Base-by-base conservation (phyloP, 1,140 invertebrate genomes). In the Ceratosolen fusciceps region DNA sequence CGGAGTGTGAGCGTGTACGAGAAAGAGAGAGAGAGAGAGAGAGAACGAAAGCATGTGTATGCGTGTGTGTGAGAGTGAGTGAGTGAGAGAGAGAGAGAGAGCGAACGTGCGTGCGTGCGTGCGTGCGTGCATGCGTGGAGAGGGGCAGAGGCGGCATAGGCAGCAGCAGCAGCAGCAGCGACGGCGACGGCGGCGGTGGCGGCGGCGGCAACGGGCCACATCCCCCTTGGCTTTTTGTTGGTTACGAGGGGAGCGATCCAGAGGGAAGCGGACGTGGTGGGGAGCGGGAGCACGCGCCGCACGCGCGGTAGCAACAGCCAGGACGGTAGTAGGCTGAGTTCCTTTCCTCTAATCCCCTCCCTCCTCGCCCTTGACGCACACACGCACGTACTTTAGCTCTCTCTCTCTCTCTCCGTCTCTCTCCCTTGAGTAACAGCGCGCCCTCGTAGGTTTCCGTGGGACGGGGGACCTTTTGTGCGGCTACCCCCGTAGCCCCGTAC, bases 281-380 rank as follows among this genome's bases (percentile, higher is more conserved):
- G 88, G 86, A 87, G 85, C 85, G 83, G 82, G 86, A 90, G 89
- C 89, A 90, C 89, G 89, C 89, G 89, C 88, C 89, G 86, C 77
- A 73, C 83, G 82, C 82, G 81, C 81, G 82, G 81, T 81, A 80
- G 83, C 82, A 83, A 83, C 62, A 58, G 76, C 83, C 73, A 72
- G 84, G 86, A 85, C 85, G 86, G 85, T 84, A 84, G n/a, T 84
- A 82, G 10, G 65, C 85, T 81, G 39, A 5, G 2, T 12, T 8
- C n/a, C n/a, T 24, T 8, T 12, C n/a, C 54, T 56, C 24, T 24
- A n/a, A n/a, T 3, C 85, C 82, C 80, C 82, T 79, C 79, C 73
- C 77, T 71, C 54, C 4, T 43, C 65, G 79, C 77, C 83, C 81
- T 76, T 80, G 77, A 29, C 58, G 7, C 58, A 62, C n/a, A 26